A percentile compares a stretch with the other conserved stretches of the same genome.
Conservation (phyloP, 1,140 invertebrate species). For the Euwallacea similis region DNA sequence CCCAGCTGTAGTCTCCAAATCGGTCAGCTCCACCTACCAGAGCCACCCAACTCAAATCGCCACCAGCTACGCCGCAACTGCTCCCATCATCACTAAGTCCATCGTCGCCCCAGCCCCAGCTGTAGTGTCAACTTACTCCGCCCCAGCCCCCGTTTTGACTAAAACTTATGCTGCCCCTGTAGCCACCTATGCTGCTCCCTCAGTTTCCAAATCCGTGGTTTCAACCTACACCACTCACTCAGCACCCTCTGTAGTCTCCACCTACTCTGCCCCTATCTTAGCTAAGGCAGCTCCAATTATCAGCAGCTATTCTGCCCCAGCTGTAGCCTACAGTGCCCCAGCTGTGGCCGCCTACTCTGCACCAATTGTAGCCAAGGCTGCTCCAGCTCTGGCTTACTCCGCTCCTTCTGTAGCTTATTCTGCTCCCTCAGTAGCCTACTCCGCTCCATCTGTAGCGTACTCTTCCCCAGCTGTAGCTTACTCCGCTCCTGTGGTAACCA, state of each 20-base stretch:
- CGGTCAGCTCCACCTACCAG: conserved; percentile 63
- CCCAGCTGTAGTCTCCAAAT: conserved; percentile 55
- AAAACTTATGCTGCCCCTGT: conserved; percentile 34
- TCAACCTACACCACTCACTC: conserved; percentile 60
- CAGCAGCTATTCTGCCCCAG: conserved; percentile 35
- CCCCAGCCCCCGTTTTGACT: conserved; percentile 33
- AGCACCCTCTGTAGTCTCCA: conserved; percentile 30
- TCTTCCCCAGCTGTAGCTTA: conserved; percentile 41
- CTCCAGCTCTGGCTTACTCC: conserved; percentile 46
- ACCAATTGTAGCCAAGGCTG: conserved; percentile 56
- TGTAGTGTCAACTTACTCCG: conserved; percentile 30
- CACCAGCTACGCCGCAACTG: conserved; percentile 61
- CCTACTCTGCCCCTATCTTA: conserved; percentile 27
- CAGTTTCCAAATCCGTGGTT: conserved; percentile 59
- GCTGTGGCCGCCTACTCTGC: conserved; percentile 61
- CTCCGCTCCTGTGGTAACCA: conserved; percentile 51
- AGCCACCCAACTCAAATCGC: conserved; percentile 54
- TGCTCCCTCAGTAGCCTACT: conserved; percentile 41
- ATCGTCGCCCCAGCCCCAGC: conserved; percentile 54
- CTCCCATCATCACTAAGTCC: conserved; percentile 42
- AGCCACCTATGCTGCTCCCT: conserved; percentile 53
- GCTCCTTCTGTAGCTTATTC: conserved; percentile 18
- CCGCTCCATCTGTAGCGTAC: conserved; percentile 21
- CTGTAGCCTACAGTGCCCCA: conserved; percentile 57
- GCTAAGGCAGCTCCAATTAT: conserved; percentile 15